Evolutionary conservation across 2,888 invertebrate genomes (phyloP), one percentile per base, ranked within the genome.

Genomic region (Melinaea marsaeus): DNA sequence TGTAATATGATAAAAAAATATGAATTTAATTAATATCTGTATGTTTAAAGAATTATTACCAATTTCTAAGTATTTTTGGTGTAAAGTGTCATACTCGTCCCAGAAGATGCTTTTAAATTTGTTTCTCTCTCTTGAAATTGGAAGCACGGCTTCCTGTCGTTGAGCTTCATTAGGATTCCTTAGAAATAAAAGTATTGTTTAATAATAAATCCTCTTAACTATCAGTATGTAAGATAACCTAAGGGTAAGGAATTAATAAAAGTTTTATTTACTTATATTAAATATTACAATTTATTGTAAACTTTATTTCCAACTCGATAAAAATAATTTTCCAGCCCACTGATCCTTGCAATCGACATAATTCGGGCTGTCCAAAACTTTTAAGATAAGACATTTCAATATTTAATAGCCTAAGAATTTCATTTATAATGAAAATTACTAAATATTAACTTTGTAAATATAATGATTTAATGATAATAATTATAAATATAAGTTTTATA

Each of bases 61-160:
- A 72, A 97, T 96, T 92, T 97, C 97, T 78, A 98, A 91, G 87
- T 97, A 98, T 80, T 97, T 97, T 81, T 98, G 97, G 88, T 97
- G 97, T 54, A 96, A 92, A 0, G 96, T 95, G 81, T 97, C 97
- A 85, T 98, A 98, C 80, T 96, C 95, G 71, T 97, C 97, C 98
- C 98, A 98, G 3, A 94, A 93, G 74, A 96, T 94, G 75, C 94
- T 95, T 67, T 96, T 94, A 85, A 96, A 96, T 73, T 96, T 93
- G 85, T 95, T 96, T 65, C 95, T 92, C 81, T 97, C 97, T 76
- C 95, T 94, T 56, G 96, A 96, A 72, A 95, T 95, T 5, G 95
- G 95, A 68, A 96, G 87, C 22, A 94, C 92, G 0, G 94, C 93
- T 75, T 97, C 96, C 79, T 95, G 95, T 55, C 95, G 94, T 77